Base-by-base conservation (phyloP, 2,888 invertebrate genomes). In the Thera britannica region DNA sequence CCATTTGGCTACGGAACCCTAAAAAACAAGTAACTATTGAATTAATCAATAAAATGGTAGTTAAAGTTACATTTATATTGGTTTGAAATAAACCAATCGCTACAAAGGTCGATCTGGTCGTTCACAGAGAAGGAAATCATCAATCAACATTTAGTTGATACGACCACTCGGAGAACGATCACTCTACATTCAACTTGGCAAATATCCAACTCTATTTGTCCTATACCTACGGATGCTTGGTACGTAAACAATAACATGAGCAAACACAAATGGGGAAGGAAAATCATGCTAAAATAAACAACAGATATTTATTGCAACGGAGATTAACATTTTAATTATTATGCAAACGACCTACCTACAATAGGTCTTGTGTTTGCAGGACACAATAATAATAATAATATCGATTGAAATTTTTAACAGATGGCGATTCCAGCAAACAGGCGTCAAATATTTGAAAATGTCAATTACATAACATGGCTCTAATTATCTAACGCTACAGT, bases 71-170 rank as follows among this genome's bases (percentile, higher is more conserved):
- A 79, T 80, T 80, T 76, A 6, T 49, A 58, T 34, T 8, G 44
- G 44, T 49, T 49, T 12, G 12, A 49, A 49, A 12, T 76, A 75
- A 81, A 77, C 80, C 78, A 83, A 81, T 77, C 75, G 77, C 73
- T 76, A 74, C 76, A 80, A 83, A 88, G 86, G 86, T 86, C 85
- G 79, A 81, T 76, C 78, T 77, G 81, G 81, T 82, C 86, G 83
- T 85, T 85, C 85, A 82, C 79, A 75, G 75, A 73, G 66, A 88
- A 82, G 88, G 89, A 90, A 89, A 84, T 79, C 81, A 90, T 91
- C 86, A 87, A 90, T 92, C 90, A 90, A 85, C 85, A 85, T 86
- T 87, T 84, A 88, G 84, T 86, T 89, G 85, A 88, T 88, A 88
- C 84, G 84, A 85, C 82, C 89, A 90, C 87, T 90, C 82, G 81